Conservation (phyloP, 2,888 invertebrate species). For the Oxyteleia sp. region DNA sequence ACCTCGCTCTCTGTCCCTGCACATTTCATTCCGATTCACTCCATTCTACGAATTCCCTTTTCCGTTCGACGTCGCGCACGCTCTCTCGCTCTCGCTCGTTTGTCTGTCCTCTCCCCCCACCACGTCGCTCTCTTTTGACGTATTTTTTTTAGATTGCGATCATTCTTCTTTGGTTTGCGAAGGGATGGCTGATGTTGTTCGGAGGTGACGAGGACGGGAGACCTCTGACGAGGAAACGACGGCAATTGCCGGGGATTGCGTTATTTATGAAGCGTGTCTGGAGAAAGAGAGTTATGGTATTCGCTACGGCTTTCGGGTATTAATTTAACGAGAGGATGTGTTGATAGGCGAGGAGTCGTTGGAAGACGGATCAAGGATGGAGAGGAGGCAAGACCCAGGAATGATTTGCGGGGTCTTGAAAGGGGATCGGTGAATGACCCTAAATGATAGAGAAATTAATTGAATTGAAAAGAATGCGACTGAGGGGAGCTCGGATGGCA, state of each 20-base stretch:
- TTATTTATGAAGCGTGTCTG: not conserved
- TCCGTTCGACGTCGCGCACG: slow-evolving; percentile 34
- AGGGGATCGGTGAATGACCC: slow-evolving; percentile 8
- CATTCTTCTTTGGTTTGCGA: slow-evolving; percentile 19
- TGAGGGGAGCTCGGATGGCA: slow-evolving; percentile 14
- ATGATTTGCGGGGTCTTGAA: slow-evolving; percentile 6
- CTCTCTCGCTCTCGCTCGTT: slow-evolving; percentile 24
- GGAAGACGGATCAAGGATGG: not conserved
- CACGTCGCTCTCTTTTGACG: slow-evolving; percentile 4
- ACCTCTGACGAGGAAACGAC: no score
- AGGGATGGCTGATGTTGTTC: not conserved
- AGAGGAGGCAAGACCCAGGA: not conserved
- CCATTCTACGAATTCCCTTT: slow-evolving; percentile 39
- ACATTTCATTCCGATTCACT: slow-evolving; percentile 62
- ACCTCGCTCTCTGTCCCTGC: slow-evolving; percentile 50
- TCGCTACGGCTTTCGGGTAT: not conserved
- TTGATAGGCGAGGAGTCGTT: not conserved
- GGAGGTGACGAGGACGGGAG: not conserved
- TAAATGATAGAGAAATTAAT: slow-evolving; percentile 14
- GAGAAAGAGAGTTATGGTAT: not conserved
- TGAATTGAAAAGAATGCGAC: slow-evolving; percentile 26
- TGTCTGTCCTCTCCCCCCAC: not conserved
- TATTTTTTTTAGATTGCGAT: not conserved
- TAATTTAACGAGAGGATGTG: not conserved
- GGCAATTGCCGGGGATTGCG: not conserved